These are phyloP conservation scores for Idaea aversata DNA, from an alignment of 2,888 invertebrate genomes.

Conservation along the genomic window DNA sequence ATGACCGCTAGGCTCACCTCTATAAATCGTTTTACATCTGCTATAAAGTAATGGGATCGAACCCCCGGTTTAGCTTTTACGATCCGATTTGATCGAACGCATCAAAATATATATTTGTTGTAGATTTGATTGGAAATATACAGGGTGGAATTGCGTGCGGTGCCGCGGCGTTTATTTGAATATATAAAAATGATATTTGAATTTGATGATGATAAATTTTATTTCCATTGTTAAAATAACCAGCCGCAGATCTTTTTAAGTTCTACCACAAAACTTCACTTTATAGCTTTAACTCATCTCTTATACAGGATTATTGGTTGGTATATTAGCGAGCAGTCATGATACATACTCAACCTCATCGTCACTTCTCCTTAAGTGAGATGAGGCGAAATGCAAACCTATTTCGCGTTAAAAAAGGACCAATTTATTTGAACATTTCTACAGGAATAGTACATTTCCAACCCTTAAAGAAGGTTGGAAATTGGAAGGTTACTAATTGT, in stretches of 20 bases:
- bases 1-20: conserved; percentile 62
- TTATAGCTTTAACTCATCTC: too few relatives aligned
- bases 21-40: conserved; percentile 75
- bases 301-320: too few relatives aligned
- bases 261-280: not conserved
- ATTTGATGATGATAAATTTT: conserved; percentile 13
- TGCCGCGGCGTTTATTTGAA: conserved; percentile 37
- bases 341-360: too few relatives aligned
- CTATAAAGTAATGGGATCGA: conserved; percentile 78
- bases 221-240: not conserved
- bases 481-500: too few relatives aligned
- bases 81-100: conserved; percentile 45
- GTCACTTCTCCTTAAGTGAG: too few relatives aligned
- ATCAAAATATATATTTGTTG: conserved; percentile 26
- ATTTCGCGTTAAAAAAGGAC: too few relatives aligned
- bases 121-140: conserved; percentile 62
- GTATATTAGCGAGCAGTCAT: too few relatives aligned
- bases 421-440: too few relatives aligned
- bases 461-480: too few relatives aligned
- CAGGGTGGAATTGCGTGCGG: not conserved
- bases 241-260: not conserved
- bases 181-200: conserved; percentile 28
- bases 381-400: too few relatives aligned
- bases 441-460: too few relatives aligned
- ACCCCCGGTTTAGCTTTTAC: conserved; percentile 71